Conservation (phyloP, 2,797 vertebrate genomes). For the Phrynocephalus forsythii region DNA sequence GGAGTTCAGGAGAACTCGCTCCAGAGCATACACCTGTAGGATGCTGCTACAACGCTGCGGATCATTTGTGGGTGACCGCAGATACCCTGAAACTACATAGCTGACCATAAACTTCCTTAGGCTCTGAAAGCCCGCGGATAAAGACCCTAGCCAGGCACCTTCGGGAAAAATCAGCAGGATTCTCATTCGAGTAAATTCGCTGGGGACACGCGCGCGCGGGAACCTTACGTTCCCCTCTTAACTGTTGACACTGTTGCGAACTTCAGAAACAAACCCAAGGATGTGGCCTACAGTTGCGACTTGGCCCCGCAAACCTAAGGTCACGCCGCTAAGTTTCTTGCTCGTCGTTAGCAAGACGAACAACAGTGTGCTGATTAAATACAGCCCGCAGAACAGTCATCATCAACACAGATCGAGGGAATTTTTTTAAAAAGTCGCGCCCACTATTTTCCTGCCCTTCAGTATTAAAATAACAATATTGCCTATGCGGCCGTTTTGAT, state of each 20-base stretch:
- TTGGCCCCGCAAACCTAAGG: too few relatives aligned
- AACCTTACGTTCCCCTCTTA: too few relatives aligned
- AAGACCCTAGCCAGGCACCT: background rate
- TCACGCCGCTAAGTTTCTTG: too few relatives aligned
- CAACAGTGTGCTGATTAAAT: background rate
- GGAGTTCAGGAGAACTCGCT: background rate
- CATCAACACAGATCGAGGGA: background rate
- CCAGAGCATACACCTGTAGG: too few relatives aligned
- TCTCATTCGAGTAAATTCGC: background rate
- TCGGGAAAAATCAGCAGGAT: background rate
- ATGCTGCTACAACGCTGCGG: background rate
- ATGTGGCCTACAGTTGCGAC: background rate
- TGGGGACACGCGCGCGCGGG: background rate
- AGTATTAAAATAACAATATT: background rate
- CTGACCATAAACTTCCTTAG: background rate
- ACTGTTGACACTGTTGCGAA: background rate
- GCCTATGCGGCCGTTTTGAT: conserved; percentile 25
- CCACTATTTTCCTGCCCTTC: background rate
- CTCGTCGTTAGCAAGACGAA: background rate
- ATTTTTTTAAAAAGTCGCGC: background rate
- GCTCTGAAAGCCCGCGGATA: background rate
- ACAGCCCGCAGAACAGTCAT: background rate
- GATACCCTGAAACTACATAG: background rate
- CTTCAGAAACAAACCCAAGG: background rate
- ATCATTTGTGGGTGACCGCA: background rate